Conservation (phyloP, 2,797 vertebrate species). For the Tragopan temminckii region DNA sequence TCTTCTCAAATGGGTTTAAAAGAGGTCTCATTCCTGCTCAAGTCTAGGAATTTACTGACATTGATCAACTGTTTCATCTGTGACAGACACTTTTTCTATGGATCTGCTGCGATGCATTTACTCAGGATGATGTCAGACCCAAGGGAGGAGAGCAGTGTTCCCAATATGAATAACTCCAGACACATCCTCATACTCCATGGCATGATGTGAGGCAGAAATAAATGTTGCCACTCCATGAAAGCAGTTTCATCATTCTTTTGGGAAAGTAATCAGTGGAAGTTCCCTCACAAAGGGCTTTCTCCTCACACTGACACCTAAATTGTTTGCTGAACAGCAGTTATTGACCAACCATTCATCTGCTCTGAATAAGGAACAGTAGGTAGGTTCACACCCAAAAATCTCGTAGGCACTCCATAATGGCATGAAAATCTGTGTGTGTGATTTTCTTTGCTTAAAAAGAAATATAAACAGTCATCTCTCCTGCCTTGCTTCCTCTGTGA, state of each 20-base stretch:
- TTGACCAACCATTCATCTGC: not conserved
- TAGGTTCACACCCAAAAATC: not conserved
- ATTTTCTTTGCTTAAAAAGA: not conserved
- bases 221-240: not conserved
- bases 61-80: not conserved
- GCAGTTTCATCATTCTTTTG: conserved; percentile 40
- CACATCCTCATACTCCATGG: conserved; percentile 4
- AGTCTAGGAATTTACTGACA: conserved; percentile 2
- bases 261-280: conserved; percentile 62
- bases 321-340: not conserved
- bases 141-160: conserved; percentile 18
- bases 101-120: not conserved
- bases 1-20: not conserved
- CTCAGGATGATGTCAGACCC: not conserved
- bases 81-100: not conserved
- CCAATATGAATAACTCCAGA: conserved; percentile 31
- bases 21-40: not conserved
- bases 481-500: not conserved
- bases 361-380: not conserved
- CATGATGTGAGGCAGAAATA: conserved; percentile 19
- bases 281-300: conserved; percentile 43
- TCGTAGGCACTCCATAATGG: not conserved
- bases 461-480: not conserved
- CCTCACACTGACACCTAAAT: not conserved
- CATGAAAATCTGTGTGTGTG: not conserved